These are phyloP conservation scores for Dolichoris vasculosae DNA, from an alignment of 1,140 invertebrate species.

Conservation along the genomic window DNA sequence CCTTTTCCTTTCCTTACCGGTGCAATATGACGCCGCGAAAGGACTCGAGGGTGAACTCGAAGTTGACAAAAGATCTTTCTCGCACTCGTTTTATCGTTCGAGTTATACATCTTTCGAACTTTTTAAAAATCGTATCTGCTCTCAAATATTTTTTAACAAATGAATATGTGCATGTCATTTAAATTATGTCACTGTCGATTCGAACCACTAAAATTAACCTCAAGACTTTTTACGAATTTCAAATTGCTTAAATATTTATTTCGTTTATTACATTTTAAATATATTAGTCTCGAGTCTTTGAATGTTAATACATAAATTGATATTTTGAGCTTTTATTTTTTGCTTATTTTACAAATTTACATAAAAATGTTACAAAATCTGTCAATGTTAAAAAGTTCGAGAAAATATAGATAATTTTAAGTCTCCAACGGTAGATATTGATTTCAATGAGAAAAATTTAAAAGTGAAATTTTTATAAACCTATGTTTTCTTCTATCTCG, in stretches of 20 bases:
- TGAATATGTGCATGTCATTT: conserved; percentile 14
- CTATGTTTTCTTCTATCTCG: not conserved
- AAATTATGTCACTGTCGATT: conserved; percentile 10
- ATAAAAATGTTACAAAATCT: not conserved
- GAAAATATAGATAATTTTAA: not conserved
- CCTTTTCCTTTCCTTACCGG: conserved; percentile 30
- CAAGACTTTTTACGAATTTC: not conserved
- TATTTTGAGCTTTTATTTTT: not conserved
- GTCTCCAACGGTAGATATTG: too few relatives aligned
- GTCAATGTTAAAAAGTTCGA: not conserved
- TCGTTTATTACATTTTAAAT: not conserved
- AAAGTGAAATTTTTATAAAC: not conserved
- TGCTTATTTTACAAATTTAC: not conserved
- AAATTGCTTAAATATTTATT: not conserved
- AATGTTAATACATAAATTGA: too few relatives aligned
- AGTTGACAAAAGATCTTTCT: conserved; percentile 55
- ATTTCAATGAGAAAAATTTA: not conserved
- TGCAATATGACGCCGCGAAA: conserved; percentile 59
- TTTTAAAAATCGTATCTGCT: not conserved
- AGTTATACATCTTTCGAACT: not conserved
- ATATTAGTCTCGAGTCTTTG: too few relatives aligned
- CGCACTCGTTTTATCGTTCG: not conserved
- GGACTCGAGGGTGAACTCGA: not conserved
- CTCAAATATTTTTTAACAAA: not conserved
- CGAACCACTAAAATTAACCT: not conserved